These are phyloP conservation scores for Cetoscarus ocellatus DNA, from an alignment of 2,797 vertebrate genomes.

Conservation along the genomic window DNA sequence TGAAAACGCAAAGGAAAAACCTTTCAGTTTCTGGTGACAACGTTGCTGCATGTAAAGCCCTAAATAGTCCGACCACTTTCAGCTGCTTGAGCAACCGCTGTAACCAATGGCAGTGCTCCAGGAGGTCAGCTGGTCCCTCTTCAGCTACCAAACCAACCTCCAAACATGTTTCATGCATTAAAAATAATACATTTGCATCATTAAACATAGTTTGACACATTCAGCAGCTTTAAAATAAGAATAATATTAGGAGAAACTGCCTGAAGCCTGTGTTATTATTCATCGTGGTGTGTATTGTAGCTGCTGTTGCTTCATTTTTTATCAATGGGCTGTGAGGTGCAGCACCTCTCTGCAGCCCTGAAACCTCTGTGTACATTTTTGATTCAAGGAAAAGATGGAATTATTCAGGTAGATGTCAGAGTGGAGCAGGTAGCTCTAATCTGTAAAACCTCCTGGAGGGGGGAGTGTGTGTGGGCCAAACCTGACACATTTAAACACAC, in stretches of 20 bases:
- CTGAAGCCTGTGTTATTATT: background rate
- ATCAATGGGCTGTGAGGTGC: conserved; percentile 13
- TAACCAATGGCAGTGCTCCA: no score
- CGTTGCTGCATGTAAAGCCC: no score
- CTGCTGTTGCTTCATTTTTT: background rate
- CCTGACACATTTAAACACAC: conserved; percentile 1
- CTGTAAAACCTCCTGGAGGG: conserved; percentile 24
- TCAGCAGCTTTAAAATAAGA: background rate
- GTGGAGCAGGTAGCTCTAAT: conserved; percentile 25
- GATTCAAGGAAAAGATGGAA: conserved; percentile 3
- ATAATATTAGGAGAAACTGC: background rate
- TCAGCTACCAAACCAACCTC: no score
- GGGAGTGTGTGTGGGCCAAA: conserved; percentile 12
- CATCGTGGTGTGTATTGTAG: conserved; percentile 3
- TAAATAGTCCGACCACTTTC: no score
- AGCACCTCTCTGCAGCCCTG: background rate
- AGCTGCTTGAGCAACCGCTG: no score
- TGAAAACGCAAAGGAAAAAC: no score
- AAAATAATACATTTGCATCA: no score
- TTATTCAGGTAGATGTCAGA: conserved; percentile 12
- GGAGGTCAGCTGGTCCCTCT: no score
- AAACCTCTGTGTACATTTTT: conserved; percentile 7
- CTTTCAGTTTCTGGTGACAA: no score
- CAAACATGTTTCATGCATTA: no score
- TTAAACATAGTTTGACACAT: no score